Evolutionary conservation across 2,888 invertebrate genomes (phyloP).

Genomic region (Trichogramma evanescens): DNA sequence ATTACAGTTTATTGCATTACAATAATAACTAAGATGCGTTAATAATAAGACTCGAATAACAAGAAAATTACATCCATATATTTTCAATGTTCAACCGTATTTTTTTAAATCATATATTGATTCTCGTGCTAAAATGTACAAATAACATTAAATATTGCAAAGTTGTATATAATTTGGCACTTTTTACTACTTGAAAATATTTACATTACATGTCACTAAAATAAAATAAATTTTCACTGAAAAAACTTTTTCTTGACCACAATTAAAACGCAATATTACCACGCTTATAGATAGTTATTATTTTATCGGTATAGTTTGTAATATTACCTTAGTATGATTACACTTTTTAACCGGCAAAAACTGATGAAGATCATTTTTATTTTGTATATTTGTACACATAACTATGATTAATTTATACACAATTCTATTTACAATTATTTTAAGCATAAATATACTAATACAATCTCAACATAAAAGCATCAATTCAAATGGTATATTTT

Average conservation of each 20-base stretch:
- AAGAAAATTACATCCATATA: too few relatives aligned
- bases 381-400: conserved; percentile 36
- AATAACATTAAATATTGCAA: neutral
- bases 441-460: conserved; percentile 29
- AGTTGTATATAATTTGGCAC: conserved; percentile 18
- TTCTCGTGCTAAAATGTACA: neutral
- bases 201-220: conserved; percentile 15
- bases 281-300: too few relatives aligned
- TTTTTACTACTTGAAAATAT: conserved; percentile 21
- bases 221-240: neutral
- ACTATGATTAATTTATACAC: conserved; percentile 36
- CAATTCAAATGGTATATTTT: conserved; percentile 8
- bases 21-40: too few relatives aligned
- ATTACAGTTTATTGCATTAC: too few relatives aligned
- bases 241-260: too few relatives aligned
- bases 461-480: conserved; percentile 11
- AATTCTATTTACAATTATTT: conserved; percentile 26
- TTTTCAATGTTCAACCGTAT: too few relatives aligned
- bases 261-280: too few relatives aligned
- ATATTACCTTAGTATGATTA: too few relatives aligned
- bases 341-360: too few relatives aligned
- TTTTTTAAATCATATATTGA: neutral
- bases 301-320: too few relatives aligned
- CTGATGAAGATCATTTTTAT: too few relatives aligned
- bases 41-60: too few relatives aligned